Base-by-base conservation (phyloP, 2,888 invertebrate species). In the Myathropa florea region DNA sequence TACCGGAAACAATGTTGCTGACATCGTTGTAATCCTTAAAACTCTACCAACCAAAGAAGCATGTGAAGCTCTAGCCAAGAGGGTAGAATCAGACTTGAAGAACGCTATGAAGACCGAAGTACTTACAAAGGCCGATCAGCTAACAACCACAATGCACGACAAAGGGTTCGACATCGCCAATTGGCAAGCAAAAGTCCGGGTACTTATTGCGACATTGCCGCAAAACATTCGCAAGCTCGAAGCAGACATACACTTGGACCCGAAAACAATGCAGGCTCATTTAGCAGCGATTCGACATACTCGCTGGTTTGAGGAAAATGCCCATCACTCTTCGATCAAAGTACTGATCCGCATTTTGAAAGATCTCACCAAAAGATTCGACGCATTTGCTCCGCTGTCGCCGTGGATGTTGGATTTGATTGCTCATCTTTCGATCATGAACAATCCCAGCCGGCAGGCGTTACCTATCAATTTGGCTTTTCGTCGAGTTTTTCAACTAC, bases 301-400 rank as follows among this genome's bases (percentile, higher is more conserved):
- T 81, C 95, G 98, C 30, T 99, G 99, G 99, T 99, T 99, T 92
- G 99, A 99, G 91, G 99, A 99, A 92, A 98, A 98, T 91, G 98
- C 98, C 0, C 98, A 97, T 91, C 98, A 99, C 92, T 98, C 98
- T 4, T 98, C 98, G 24, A 98, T 99, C 83, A 98, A 98, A 94
- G 97, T 97, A 6, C 93, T 99, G 14, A 98, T 99, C 89, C 95
- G 99, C 1, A 94, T 99, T 26, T 93, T 99, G n/a, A 95, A 98
- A 86, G 99, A 99, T 93, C 94, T 99, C 90, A 95, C 97, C 89
- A 95, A 95, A 71, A 95, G 99, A 18, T 99, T 98, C 93, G 95
- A 96, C 87, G 98, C 98, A 0, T 95, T 99, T 82, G 95, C 97
- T 83, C 96, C 98, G 0, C 94, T 99, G 9, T 97, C 97, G 0